Conservation (phyloP, 1,140 invertebrate genomes). For the Drosophila bocqueti region DNA sequence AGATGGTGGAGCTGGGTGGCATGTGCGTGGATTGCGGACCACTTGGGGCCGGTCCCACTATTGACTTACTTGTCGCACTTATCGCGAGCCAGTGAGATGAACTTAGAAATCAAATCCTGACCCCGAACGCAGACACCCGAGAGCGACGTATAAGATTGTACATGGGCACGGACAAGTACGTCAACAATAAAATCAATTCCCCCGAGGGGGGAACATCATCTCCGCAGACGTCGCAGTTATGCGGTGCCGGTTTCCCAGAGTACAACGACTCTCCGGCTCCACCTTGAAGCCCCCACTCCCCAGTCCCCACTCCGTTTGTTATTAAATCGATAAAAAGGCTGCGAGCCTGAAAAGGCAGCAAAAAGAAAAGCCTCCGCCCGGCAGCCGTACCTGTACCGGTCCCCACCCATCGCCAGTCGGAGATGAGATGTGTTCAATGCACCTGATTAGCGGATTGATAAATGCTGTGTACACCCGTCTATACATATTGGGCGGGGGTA, state of each 20-base stretch:
- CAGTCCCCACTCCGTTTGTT: constrained; percentile 21
- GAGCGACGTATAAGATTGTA: constrained; percentile 15
- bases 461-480: constrained; percentile 15
- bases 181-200: constrained; percentile 37
- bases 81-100: constrained; percentile 23
- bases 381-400: constrained; percentile 7
- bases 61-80: constrained; percentile 21
- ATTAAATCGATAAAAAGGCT: constrained; percentile 61
- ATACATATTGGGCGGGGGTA: constrained; percentile 14
- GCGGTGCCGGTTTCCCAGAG: constrained; percentile 42
- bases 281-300: not conserved
- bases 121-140: constrained; percentile 1
- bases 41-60: constrained; percentile 8
- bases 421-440: constrained; percentile 38
- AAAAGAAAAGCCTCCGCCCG: constrained; percentile 34
- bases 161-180: constrained; percentile 7
- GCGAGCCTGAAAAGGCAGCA: constrained; percentile 42
- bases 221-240: constrained; percentile 11
- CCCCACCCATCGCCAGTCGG: constrained; percentile 23
- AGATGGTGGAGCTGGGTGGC: constrained; percentile 4
- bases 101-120: constrained; percentile 24
- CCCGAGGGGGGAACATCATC: constrained; percentile 6
- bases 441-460: constrained; percentile 47
- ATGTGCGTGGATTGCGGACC: not conserved
- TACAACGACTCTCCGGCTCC: constrained; percentile 38